These are phyloP conservation scores for Amphilophus citrinellus DNA, from an alignment of 2,113 vertebrate genomes.

Conservation along the genomic window DNA sequence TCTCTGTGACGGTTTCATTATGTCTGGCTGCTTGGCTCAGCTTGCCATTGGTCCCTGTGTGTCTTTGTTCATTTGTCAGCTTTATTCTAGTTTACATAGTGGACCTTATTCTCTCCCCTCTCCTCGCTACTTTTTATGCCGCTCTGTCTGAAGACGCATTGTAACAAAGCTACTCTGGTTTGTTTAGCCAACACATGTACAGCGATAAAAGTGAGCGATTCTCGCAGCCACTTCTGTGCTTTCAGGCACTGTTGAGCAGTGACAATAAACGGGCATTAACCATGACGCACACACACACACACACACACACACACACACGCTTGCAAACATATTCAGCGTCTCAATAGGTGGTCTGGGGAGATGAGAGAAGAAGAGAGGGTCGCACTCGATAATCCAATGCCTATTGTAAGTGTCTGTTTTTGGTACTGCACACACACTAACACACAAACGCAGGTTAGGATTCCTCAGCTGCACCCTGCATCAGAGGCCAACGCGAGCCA, in stretches of 20 bases:
- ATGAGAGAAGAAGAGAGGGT: conserved; percentile 43
- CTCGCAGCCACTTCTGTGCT: conserved; percentile 41
- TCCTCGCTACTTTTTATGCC: background rate
- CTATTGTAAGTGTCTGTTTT: conserved; percentile 44
- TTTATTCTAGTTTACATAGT: background rate
- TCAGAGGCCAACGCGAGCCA: conserved; percentile 49
- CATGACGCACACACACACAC: conserved; percentile 36
- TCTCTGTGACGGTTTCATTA: conserved; percentile 36
- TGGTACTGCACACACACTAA: conserved; percentile 20
- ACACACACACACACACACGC: background rate
- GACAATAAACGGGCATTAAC: conserved; percentile 53
- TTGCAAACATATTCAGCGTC: conserved; percentile 12
- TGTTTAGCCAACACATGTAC: conserved; percentile 35
- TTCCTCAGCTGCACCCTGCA: conserved; percentile 62
- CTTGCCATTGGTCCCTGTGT: conserved; percentile 21
- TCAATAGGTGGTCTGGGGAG: conserved; percentile 46
- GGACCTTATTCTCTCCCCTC: background rate
- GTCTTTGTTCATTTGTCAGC: conserved; percentile 19
- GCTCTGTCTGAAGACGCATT: background rate
- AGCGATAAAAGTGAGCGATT: conserved; percentile 4
- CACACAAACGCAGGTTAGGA: conserved; percentile 34
- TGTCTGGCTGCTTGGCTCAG: conserved; percentile 22
- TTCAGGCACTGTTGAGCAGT: conserved; percentile 54
- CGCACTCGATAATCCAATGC: conserved; percentile 60
- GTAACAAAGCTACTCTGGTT: conserved; percentile 3